Evolutionary conservation across 2,797 vertebrate species (phyloP), one percentile per base, ranked within the genome.

Genomic region (Diglossa cyanea): DNA sequence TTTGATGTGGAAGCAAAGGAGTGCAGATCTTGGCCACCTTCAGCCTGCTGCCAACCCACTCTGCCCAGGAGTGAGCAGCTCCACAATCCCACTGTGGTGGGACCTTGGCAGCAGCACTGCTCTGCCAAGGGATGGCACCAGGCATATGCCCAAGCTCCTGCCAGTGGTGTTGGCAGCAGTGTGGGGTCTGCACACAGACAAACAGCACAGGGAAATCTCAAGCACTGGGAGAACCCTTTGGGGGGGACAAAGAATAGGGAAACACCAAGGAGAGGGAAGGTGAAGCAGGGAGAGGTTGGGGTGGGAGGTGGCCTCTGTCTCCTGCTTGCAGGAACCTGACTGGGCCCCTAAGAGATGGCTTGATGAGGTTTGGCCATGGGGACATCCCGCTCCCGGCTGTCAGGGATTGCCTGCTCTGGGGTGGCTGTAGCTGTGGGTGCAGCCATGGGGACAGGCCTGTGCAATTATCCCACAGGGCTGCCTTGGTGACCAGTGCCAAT

Each of bases 181-280:
- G 7, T 12, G 33, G 21, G 20, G 13, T 66, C 51, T 62, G 55
- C 48, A 13, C 1, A 26, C 30, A 76, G 51, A 20, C 20, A 47
- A 75, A 58, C 0, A 3, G 15, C 45, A 45, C 25, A 50, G 42
- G 6, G 13, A 28, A 37, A 20, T 16, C 1, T 6, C 45, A 23
- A 28, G 23, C 0, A 0, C 17, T 54, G 39, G 20, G 35, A 84
- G 18, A 40, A 58, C 11, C 26, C 44, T 66, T 70, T 35, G 35
- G 26, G 11, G 6, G 35, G 61, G 16, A 21, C 0, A 5, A 70
- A 37, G 20, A 53, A 11, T 28, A 35, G 10, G 48, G 31, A 74
- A 82, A 47, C 35, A 57, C 12, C 40, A 18, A 60, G 54, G 33
- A 75, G 3, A 50, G 3, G 0, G 0, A 82, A 89, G 37, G 7